Base-by-base conservation (phyloP, 2,797 vertebrate species). In the Gadopsis bispinosus region DNA sequence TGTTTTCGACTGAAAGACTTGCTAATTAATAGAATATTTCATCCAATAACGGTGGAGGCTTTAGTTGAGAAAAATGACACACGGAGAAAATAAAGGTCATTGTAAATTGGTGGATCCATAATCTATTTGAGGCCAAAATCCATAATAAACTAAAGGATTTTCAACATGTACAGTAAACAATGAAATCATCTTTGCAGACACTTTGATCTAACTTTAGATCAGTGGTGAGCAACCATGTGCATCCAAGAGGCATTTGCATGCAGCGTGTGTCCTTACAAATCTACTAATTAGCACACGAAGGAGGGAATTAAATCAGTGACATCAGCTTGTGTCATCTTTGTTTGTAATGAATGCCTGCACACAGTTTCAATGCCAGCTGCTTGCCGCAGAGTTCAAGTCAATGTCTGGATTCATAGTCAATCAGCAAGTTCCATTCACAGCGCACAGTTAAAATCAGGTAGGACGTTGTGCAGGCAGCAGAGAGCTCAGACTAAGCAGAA, bases 21-120 rank as follows among this genome's bases (percentile, higher is more conserved):
- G 16, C 37, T 71, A 22, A 10, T 53, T 54, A 43, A 55, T 10
- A 48, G n/a, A 65, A 66, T 39, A 79, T 45, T 53, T 22, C 22
- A 84, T 31, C 16, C 7, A 65, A 26, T 29, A 41, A 61, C 11
- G 11, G 31, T 8, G 1, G 43, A 53, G 20, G 11, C 17, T 43
- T 83, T 65, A 58, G 66, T 79, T 35, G 29, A 33, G 39, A 79
- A 48, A 68, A 55, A 81, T n/a, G n/a, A 63, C 37, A 75, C 47
- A 48, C 26, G 26, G 26, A 29, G 7, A 1, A 26, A 20, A 20
- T 19, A 39, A 47, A 75, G n/a, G 54, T 2, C 6, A 29, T 48
- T 58, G 22, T n/a, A 67, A 53, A 80, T 17, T 17, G 17, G 17
- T 17, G 19, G 14, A 51, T 29, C 3, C 33, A 35, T 51, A 22